Evolutionary conservation across 2,888 invertebrate genomes (phyloP), one percentile per base, ranked within the genome.

Genomic region (Sphecodes monilicornis): DNA sequence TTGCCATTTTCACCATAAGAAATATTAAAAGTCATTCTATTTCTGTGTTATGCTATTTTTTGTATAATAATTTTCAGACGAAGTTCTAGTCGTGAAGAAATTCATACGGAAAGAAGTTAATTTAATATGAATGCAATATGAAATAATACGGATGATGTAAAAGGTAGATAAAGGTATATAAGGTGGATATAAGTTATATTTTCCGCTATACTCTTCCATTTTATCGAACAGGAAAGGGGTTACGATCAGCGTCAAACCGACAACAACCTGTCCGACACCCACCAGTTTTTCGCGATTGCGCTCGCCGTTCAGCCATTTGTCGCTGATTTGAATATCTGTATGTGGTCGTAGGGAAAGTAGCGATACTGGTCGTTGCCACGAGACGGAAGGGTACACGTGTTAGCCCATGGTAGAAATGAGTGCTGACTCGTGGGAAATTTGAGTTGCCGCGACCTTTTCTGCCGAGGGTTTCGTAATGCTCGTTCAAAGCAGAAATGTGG

Each of bases 391-490:
- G 68, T 79, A n/a, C 13, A 46, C 64, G 41, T 75, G 76, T 64
- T 73, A 57, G 75, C 64, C 43, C 29, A 29, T 68, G 68, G n/a
- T 39, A 73, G 43, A 78, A 83, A 89, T 64, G 43, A 76, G 57
- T 69, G 57, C 13, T 54, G 79, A 77, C 66, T 76, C 90, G 84
- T 89, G 90, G 81, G 89, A 88, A 88, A 88, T 60, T 60, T 60
- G 29, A 60, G 60, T 60, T 29, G 60, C 60, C 60, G 54, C 68
- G 74, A 71, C 32, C 80, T 29, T 36, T 36, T 8, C 26, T 68
- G 26, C 75, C 70, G 70, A 46, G 54, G 66, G 57, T 71, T 54
- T 74, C 41, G 46, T 68, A 60, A 80, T 36, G n/a, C 26, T 5
- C 10, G 71, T 18, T 60, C 60, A 6, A 60, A 16, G 29, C 60